A percentile compares a stretch with the other conserved stretches of the same genome.
phyloP scores from a whole-genome alignment of 2,797 vertebrate genomes.

The Vireo griseus region DNA sequence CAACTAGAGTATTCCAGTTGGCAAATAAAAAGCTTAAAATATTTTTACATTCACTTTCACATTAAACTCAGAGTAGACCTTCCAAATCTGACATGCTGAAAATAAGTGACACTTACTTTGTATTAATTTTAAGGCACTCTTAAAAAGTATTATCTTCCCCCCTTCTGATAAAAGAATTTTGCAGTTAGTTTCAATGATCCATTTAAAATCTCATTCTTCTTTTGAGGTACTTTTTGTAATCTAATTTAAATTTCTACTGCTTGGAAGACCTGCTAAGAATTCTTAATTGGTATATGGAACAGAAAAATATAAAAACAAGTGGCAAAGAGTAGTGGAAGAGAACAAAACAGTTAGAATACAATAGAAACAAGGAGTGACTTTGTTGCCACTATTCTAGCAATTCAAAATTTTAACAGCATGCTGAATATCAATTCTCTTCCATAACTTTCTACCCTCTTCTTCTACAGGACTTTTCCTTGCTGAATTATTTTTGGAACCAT shows the following conservation, averaged over 20 bases:
- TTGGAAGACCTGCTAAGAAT: slow-evolving; percentile 71
- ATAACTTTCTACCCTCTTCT: background rate
- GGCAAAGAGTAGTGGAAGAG: slow-evolving; percentile 30
- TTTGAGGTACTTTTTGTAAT: slow-evolving; percentile 59
- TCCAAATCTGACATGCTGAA: slow-evolving; percentile 28
- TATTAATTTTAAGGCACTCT: slow-evolving; percentile 51
- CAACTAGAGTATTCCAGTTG: background rate
- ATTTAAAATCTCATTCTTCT: slow-evolving; percentile 69
- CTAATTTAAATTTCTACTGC: slow-evolving; percentile 73
- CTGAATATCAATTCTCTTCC: background rate
- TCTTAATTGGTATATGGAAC: slow-evolving; percentile 68
- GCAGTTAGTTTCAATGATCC: slow-evolving; percentile 60
- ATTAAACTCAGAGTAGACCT: slow-evolving; percentile 20
- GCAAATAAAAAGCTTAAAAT: background rate
- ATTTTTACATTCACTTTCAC: background rate
- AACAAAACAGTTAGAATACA: background rate
- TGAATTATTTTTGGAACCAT: slow-evolving; percentile 13
- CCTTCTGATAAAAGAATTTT: slow-evolving; percentile 47
- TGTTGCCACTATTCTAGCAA: background rate
- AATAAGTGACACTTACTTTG: slow-evolving; percentile 46
- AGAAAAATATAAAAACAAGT: slow-evolving; percentile 73
- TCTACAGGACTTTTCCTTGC: background rate
- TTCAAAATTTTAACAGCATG: background rate
- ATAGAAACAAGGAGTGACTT: background rate
- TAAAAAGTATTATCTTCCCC: slow-evolving; percentile 42